Evolutionary conservation across 2,113 vertebrate species (phyloP).

Genomic region (Octodon degus): DNA sequence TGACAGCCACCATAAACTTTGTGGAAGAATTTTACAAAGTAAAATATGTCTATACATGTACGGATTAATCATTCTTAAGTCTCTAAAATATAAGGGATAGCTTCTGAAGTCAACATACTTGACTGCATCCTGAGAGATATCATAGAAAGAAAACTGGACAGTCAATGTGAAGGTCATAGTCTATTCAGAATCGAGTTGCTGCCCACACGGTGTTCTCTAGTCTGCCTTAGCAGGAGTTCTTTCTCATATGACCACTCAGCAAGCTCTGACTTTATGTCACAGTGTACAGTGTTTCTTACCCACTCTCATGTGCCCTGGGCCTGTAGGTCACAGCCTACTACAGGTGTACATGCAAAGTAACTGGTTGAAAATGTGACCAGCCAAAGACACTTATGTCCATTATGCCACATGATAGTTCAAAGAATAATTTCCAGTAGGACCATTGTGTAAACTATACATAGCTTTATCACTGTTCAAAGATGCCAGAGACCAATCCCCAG

Average conservation of each 20-base stretch:
- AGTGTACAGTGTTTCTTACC: background rate
- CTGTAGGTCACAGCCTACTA: background rate
- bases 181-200: background rate
- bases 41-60: background rate
- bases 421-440: background rate
- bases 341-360: background rate
- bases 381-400: background rate
- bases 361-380: background rate
- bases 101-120: constrained; percentile 3
- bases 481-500: background rate
- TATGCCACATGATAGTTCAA: background rate
- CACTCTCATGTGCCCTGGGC: background rate
- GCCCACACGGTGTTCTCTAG: background rate
- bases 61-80: background rate
- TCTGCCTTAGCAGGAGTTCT: background rate
- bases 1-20: background rate
- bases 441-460: background rate
- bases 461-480: background rate
- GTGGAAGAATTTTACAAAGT: constrained; percentile 6
- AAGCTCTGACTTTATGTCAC: background rate
- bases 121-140: background rate
- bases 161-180: background rate
- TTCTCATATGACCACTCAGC: background rate
- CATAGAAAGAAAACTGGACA: background rate
- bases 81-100: background rate